Percentiles rank a stretch among this genome's conserved stretches.
Conservation (phyloP, 2,888 invertebrate genomes). For the Allolobophora icterica region DNA sequence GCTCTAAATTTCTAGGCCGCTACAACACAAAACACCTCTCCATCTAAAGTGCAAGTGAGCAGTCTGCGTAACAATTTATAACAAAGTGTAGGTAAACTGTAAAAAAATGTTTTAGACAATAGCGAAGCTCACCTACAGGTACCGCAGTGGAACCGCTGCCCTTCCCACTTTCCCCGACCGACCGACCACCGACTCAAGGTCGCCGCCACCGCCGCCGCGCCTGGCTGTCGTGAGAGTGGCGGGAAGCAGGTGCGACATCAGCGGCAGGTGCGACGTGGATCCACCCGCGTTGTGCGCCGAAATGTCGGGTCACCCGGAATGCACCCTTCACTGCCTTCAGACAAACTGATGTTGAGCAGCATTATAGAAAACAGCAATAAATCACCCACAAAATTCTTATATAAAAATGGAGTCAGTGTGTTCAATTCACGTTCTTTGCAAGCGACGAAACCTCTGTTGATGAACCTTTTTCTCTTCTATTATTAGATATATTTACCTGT, state of each 20-base stretch:
- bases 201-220: background rate
- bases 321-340: too few relatives aligned
- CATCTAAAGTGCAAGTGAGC: background rate
- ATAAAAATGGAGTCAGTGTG: too few relatives aligned
- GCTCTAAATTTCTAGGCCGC: background rate
- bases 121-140: background rate
- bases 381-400: too few relatives aligned
- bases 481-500: too few relatives aligned
- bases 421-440: too few relatives aligned
- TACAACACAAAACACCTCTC: background rate
- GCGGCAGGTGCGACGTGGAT: background rate
- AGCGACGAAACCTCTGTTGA: too few relatives aligned
- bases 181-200: background rate
- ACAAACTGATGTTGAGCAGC: too few relatives aligned
- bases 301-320: too few relatives aligned
- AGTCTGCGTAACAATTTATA: background rate
- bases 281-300: background rate
- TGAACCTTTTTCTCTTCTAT: too few relatives aligned
- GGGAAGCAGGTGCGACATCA: background rate
- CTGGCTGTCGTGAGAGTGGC: background rate
- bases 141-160: conserved; percentile 2
- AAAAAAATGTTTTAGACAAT: background rate
- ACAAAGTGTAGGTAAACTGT: background rate
- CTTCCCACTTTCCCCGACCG: background rate
- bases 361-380: too few relatives aligned